Evolutionary conservation across 2,113 vertebrate species (phyloP).

Genomic region (Peucedramus taeniatus): DNA sequence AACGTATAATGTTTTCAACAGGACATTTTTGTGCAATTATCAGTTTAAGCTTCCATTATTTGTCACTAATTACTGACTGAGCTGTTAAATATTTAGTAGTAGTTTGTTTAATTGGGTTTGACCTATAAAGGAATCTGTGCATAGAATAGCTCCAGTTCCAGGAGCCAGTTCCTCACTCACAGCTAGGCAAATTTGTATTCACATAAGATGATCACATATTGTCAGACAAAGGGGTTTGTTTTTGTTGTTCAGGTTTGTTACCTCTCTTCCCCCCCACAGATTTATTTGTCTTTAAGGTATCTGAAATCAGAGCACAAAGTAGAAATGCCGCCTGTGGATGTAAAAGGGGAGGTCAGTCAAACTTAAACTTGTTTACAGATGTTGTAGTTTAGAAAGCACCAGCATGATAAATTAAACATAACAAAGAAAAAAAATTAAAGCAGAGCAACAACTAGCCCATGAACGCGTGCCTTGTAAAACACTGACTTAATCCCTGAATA

Average conservation of each 20-base stretch:
- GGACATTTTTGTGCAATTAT: conserved; percentile 66
- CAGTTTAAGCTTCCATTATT: conserved; percentile 72
- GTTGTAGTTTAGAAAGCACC: conserved; percentile 68
- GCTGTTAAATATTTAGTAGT: conserved; percentile 79
- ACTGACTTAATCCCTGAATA: conserved; percentile 74
- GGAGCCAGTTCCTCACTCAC: not conserved
- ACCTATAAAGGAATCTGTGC: conserved; percentile 61
- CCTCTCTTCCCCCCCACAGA: not conserved
- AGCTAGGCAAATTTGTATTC: conserved; percentile 54
- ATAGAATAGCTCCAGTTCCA: not conserved
- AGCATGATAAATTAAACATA: conserved; percentile 80
- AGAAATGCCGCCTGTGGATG: conserved; percentile 49
- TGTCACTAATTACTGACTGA: conserved; percentile 68
- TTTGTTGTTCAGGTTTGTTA: not conserved
- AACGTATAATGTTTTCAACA: conserved; percentile 2
- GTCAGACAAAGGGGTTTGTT: not conserved
- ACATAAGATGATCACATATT: conserved; percentile 38
- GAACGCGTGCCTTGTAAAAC: conserved; percentile 65
- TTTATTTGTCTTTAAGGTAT: conserved; percentile 70
- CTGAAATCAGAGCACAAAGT: conserved; percentile 67
- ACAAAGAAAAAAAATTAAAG: conserved; percentile 62
- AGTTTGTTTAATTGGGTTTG: conserved; percentile 75
- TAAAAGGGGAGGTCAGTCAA: conserved; percentile 68
- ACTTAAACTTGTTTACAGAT: conserved; percentile 77
- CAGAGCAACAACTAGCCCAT: conserved; percentile 64